Conservation (phyloP, 2,113 vertebrate genomes). For the Lepidothrix coronata region DNA sequence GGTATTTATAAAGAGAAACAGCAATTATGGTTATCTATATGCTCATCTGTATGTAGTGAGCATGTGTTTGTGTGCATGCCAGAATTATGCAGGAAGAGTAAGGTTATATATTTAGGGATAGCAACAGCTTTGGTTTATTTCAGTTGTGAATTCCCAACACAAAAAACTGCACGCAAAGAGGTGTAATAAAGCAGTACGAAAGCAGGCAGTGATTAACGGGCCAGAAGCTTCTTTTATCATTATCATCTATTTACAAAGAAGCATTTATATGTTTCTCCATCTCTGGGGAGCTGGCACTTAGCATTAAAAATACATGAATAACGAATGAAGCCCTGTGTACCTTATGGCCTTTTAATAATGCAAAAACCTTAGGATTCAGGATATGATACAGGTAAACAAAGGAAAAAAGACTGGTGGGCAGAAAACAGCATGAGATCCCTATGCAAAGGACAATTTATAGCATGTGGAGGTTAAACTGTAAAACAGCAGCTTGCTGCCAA, state of each 20-base stretch:
- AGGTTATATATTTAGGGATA: background rate
- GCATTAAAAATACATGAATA: conserved; percentile 75
- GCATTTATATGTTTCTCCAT: conserved; percentile 67
- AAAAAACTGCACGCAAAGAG: background rate
- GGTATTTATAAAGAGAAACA: background rate
- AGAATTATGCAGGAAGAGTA: background rate
- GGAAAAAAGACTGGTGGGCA: background rate
- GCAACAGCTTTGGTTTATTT: conserved; percentile 29
- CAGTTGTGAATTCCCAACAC: background rate
- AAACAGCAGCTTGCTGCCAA: conserved; percentile 50
- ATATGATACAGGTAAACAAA: conserved; percentile 68
- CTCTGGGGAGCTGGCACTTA: conserved; percentile 67
- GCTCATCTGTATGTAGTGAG: background rate
- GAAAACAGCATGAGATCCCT: background rate
- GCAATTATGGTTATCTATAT: background rate
- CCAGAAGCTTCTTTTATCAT: conserved; percentile 62
- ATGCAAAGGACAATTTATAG: background rate
- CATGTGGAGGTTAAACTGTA: background rate
- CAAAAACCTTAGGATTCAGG: conserved; percentile 63
- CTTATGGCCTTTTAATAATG: conserved; percentile 70
- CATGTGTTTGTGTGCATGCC: background rate
- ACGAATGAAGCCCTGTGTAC: conserved; percentile 58
- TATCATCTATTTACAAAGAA: conserved; percentile 69
- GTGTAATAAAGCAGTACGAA: conserved; percentile 57
- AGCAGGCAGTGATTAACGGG: conserved; percentile 65